Evolutionary conservation across 2,797 vertebrate species (phyloP).

Genomic region (Xerus rutilus): DNA sequence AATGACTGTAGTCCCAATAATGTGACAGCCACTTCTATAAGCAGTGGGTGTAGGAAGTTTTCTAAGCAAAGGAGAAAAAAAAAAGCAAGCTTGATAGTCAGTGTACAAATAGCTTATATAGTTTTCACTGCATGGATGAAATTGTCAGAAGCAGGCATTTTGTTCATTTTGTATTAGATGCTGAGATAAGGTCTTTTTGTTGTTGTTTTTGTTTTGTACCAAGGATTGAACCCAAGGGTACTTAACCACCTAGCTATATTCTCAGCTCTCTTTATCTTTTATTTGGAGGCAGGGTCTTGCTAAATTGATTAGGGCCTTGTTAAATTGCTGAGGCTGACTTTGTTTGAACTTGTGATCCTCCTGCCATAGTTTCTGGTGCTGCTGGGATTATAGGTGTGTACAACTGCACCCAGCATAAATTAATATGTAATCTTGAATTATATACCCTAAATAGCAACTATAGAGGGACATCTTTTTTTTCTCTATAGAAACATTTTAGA

Average conservation of each 20-base stretch:
- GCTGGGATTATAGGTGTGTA: no score
- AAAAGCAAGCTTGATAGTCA: neutral
- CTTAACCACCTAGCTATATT: no score
- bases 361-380: no score
- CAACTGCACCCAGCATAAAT: neutral
- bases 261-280: no score
- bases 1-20: neutral
- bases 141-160: constrained; percentile 5
- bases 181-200: neutral
- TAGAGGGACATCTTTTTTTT: neutral
- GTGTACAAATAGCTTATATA: constrained; percentile 49
- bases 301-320: no score
- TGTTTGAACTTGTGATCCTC: no score
- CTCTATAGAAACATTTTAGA: constrained; percentile 35
- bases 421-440: constrained; percentile 25
- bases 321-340: no score
- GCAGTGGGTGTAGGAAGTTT: constrained; percentile 10
- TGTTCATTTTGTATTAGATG: constrained; percentile 56
- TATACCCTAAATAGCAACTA: neutral
- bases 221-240: no score
- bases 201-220: no score
- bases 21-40: neutral
- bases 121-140: constrained; percentile 32
- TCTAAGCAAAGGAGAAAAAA: neutral
- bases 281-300: no score